Evolutionary conservation across 2,113 vertebrate genomes (phyloP).

Genomic region (Chauna torquata): DNA sequence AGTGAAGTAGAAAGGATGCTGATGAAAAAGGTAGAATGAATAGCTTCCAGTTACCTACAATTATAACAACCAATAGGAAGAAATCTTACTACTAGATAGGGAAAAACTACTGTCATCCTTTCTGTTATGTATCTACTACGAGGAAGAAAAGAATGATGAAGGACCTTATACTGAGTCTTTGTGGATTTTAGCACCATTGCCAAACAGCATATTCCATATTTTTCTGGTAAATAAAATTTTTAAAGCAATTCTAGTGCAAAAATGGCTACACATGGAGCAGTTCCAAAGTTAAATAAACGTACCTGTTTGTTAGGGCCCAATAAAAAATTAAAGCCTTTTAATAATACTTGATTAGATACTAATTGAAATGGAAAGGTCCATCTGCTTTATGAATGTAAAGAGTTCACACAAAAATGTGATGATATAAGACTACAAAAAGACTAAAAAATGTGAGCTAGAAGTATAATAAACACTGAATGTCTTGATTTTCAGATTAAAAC

Average conservation of each 20-base stretch:
- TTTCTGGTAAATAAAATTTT: neutral
- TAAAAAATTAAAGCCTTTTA: neutral
- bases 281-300: neutral
- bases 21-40: constrained; percentile 64
- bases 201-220: neutral
- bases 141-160: neutral
- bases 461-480: neutral
- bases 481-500: neutral
- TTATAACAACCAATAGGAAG: constrained; percentile 59
- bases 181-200: neutral
- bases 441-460: neutral
- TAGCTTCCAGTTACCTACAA: constrained; percentile 62
- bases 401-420: neutral
- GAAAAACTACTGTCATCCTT: neutral
- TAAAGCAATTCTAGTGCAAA: neutral
- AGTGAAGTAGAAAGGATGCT: constrained; percentile 60
- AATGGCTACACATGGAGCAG: neutral
- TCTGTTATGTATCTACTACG: neutral
- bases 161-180: neutral
- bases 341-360: neutral
- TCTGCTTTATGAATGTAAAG: neutral
- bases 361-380: constrained; percentile 6
- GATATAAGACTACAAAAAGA: neutral
- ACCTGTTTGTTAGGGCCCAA: neutral
- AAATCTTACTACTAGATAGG: constrained; percentile 52